A percentile compares a stretch with the other conserved stretches of the same genome.
Evolutionary conservation across 2,797 vertebrate species (phyloP).

Genomic region (Halcyon badia): DNA sequence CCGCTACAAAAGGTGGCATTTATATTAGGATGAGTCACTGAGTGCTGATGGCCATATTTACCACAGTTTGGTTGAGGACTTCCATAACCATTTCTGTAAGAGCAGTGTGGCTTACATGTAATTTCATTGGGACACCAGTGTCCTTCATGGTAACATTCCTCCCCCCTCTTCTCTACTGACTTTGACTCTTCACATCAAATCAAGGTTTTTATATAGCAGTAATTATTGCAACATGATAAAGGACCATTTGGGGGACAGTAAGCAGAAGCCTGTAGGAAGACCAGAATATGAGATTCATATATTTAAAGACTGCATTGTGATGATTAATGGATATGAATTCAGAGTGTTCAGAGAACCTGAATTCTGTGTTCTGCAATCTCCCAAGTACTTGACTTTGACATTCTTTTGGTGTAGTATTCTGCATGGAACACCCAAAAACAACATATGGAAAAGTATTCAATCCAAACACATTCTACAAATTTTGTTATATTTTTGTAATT

Average conservation of each 20-base stretch:
- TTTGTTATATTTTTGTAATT: not conserved
- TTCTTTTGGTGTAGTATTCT: not conserved
- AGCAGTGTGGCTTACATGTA: not conserved
- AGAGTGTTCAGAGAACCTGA: not conserved
- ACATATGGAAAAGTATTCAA: not conserved
- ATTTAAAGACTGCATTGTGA: not conserved
- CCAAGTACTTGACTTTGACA: not conserved
- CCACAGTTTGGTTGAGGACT: not conserved
- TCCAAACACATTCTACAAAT: not conserved
- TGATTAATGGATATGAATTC: not conserved
- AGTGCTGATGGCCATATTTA: not conserved
- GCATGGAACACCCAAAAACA: not conserved
- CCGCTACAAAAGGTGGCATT: not conserved
- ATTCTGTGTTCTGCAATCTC: not conserved
- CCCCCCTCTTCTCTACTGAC: not conserved
- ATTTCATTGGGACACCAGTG: not conserved
- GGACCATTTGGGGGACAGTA: not conserved
- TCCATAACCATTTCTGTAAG: not conserved
- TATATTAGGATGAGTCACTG: not conserved
- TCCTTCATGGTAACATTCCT: not conserved
- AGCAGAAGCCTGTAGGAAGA: not conserved
- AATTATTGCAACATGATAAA: not conserved
- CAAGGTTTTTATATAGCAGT: not conserved
- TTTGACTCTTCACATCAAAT: not conserved
- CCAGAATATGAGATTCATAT: not conserved